Conservation (phyloP, 2,113 vertebrate genomes). For the Centropus bengalensis region DNA sequence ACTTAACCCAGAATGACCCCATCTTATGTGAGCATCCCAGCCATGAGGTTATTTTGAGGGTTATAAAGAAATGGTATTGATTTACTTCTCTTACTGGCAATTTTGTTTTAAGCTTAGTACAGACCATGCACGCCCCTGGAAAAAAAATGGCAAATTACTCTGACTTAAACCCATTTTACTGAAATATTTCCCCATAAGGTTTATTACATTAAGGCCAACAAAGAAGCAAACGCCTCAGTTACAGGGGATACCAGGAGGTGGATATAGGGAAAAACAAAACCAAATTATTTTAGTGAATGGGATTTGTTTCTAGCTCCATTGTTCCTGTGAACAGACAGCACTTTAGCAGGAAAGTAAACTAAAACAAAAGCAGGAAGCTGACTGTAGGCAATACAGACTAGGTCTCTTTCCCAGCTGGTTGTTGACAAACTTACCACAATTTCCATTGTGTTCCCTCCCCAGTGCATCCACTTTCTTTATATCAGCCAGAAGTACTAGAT, state of each 20-base stretch:
- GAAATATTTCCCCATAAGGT: background rate
- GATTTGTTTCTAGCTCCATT: slow-evolving; percentile 33
- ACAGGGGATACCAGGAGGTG: background rate
- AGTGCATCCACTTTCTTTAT: background rate
- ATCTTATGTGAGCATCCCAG: background rate
- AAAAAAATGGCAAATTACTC: background rate
- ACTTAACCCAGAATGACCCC: background rate
- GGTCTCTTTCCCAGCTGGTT: slow-evolving; percentile 48
- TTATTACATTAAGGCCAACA: background rate
- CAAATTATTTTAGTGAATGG: background rate
- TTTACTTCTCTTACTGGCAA: background rate
- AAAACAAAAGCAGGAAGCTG: slow-evolving; percentile 67
- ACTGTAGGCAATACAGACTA: slow-evolving; percentile 21
- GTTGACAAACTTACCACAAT: slow-evolving; percentile 22
- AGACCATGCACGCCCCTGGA: background rate
- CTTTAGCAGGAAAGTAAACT: slow-evolving; percentile 46
- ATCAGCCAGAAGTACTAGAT: background rate
- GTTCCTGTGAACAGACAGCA: background rate
- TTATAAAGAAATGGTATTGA: background rate
- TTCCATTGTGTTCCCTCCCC: background rate
- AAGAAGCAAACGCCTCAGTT: background rate
- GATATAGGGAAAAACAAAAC: background rate
- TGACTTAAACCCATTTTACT: background rate
- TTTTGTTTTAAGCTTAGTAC: background rate
- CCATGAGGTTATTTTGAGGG: background rate